Conservation (phyloP, 1,140 invertebrate species). For the Dendroctonus ponderosae region DNA sequence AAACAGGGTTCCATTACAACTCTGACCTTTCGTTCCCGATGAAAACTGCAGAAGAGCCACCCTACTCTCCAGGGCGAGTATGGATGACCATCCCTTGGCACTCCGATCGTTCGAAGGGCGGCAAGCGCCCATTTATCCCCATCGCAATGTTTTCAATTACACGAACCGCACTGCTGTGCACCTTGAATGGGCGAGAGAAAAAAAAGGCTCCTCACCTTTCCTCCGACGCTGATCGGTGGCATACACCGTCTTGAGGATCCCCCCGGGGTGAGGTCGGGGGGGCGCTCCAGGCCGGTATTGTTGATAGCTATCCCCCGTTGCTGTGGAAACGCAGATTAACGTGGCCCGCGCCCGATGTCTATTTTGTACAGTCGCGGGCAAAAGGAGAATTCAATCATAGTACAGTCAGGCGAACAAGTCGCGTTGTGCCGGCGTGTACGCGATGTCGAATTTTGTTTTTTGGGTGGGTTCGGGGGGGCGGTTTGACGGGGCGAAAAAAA, state of each 20-base stretch:
- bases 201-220: conserved; percentile 15
- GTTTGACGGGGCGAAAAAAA: conserved; percentile 2
- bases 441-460: conserved; percentile 31
- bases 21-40: too few species aligned
- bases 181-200: conserved; percentile 1
- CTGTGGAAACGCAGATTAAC: conserved; percentile 52
- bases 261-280: conserved; percentile 21
- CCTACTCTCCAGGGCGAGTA: too few species aligned
- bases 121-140: too few species aligned
- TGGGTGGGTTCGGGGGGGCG: not conserved
- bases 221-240: conserved; percentile 28
- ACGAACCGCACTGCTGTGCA: not conserved
- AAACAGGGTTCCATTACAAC: too few species aligned
- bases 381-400: conserved; percentile 50
- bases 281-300: conserved; percentile 47
- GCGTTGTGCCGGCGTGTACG: conserved; percentile 9
- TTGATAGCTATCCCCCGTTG: conserved; percentile 53
- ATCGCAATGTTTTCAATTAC: too few species aligned
- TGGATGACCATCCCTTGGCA: too few species aligned
- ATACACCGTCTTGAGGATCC: conserved; percentile 32
- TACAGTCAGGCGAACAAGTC: conserved; percentile 42
- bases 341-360: conserved; percentile 52
- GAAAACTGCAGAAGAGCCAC: too few species aligned
- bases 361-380: conserved; percentile 49
- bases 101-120: too few species aligned